Percentiles rank a stretch among this genome's conserved stretches.
phyloP scores from a whole-genome alignment of 2,113 vertebrate species.

The Rhabdornis inornatus region DNA sequence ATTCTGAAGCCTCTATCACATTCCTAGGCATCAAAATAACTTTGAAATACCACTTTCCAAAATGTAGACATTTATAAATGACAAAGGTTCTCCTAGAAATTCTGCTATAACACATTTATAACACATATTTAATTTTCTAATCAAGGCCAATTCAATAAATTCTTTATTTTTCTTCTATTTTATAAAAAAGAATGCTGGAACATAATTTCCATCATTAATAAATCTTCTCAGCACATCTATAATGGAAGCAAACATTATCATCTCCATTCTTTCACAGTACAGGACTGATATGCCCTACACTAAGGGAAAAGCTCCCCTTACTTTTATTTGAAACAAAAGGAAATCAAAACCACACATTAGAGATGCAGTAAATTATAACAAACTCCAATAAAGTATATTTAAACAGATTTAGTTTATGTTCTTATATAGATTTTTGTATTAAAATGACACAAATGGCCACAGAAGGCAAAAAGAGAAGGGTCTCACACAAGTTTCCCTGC shows the following conservation, averaged over 20 bases:
- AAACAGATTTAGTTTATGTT: neutral
- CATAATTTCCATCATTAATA: neutral
- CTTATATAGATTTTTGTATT: neutral
- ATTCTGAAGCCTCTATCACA: neutral
- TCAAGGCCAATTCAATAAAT: neutral
- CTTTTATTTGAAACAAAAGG: neutral
- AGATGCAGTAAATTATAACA: neutral
- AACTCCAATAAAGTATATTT: neutral
- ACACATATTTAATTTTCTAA: neutral
- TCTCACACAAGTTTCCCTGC: neutral
- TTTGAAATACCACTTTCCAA: neutral
- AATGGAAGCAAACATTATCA: neutral
- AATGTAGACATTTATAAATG: neutral
- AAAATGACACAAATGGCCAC: neutral
- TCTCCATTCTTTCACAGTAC: neutral
- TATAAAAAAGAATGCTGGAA: neutral
- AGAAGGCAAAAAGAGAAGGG: neutral
- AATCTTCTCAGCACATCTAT: neutral
- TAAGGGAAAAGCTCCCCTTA: neutral
- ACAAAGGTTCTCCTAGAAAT: neutral
- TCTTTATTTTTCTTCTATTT: neutral
- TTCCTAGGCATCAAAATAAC: neutral
- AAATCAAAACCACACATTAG: neutral
- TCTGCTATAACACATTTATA: neutral
- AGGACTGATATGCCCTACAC: neutral